These are phyloP conservation scores for Coturnix japonica DNA, from an alignment of 2,113 vertebrate genomes.

Conservation along the genomic window DNA sequence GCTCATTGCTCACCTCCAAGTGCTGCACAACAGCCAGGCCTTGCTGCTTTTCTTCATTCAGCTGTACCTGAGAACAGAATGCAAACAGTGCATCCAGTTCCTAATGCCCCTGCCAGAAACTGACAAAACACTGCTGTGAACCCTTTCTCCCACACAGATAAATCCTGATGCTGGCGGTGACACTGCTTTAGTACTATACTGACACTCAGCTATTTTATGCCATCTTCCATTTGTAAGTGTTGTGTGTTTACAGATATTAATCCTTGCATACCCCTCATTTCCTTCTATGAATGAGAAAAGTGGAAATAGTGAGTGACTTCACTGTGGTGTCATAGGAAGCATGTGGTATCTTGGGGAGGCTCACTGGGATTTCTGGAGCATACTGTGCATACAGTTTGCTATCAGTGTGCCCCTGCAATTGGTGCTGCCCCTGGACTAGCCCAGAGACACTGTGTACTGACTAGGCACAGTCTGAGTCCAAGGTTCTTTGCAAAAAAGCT, in stretches of 20 bases:
- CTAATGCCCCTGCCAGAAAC: not conserved
- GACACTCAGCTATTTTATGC: not conserved
- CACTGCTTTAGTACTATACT: not conserved
- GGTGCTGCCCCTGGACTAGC: not conserved
- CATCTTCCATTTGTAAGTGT: not conserved
- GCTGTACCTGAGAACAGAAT: not conserved
- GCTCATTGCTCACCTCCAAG: not conserved
- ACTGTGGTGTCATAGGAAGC: fast-evolving
- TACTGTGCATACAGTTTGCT: not conserved
- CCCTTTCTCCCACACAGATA: not conserved
- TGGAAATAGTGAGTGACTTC: not conserved
- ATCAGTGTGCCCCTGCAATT: not conserved
- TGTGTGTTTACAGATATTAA: not conserved
- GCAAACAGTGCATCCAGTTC: not conserved
- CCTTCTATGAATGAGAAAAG: not conserved
- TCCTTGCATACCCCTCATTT: fast-evolving
- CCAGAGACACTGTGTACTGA: not conserved
- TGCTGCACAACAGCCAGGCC: not conserved
- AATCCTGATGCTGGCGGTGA: not conserved
- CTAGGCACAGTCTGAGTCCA: not conserved
- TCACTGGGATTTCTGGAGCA: not conserved
- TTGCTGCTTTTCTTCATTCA: not conserved
- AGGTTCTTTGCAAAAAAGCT: not conserved
- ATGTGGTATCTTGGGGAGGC: not conserved
- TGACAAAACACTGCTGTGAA: not conserved